Percentiles rank a stretch among this genome's conserved stretches.
These are phyloP conservation scores for Hylaeus anthracinus DNA, from an alignment of 1,140 invertebrate genomes.

Conservation along the genomic window DNA sequence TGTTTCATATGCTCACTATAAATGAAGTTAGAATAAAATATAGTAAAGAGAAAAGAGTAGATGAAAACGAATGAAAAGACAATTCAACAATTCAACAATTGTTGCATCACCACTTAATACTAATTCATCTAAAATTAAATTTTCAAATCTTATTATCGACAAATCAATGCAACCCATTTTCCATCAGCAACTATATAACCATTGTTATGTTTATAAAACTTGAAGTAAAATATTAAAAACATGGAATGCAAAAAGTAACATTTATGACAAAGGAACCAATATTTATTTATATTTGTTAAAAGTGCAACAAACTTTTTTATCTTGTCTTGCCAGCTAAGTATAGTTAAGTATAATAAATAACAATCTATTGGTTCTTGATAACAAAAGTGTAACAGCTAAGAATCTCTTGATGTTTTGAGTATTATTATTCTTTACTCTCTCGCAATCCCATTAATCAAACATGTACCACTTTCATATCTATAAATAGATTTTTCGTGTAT, in stretches of 20 bases:
- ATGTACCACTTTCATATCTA: background rate
- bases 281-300: background rate
- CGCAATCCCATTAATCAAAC: background rate
- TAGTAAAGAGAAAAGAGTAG: background rate
- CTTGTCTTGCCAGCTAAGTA: background rate
- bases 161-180: too few relatives aligned
- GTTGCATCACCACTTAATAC: background rate
- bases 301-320: background rate
- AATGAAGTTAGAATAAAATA: too few relatives aligned
- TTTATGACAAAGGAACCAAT: background rate
- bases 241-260: background rate
- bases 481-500: background rate
- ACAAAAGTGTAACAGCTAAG: background rate
- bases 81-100: too few relatives aligned
- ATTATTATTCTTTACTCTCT: background rate
- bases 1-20: too few relatives aligned
- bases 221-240: conserved; percentile 36
- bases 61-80: too few relatives aligned
- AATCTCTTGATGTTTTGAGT: background rate
- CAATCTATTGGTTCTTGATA: background rate
- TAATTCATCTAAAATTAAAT: background rate
- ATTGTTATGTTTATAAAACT: conserved; percentile 38
- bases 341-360: background rate
- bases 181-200: background rate
- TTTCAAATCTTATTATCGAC: too few relatives aligned